Evolutionary conservation across 2,797 vertebrate genomes (phyloP).

Genomic region (Aeoliscus strigatus): DNA sequence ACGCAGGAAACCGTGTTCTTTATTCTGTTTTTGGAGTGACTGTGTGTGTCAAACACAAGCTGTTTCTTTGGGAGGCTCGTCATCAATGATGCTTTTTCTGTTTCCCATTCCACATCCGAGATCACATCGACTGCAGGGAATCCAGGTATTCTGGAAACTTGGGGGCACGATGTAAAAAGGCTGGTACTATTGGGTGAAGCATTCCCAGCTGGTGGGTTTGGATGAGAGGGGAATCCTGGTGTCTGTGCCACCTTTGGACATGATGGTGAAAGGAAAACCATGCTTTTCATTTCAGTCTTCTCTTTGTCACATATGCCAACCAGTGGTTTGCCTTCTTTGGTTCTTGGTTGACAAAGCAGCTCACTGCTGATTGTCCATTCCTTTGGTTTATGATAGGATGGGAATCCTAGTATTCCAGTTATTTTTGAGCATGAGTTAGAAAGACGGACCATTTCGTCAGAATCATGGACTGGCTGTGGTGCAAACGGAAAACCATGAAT

Average conservation of each 20-base stretch:
- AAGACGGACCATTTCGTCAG: conserved; percentile 45
- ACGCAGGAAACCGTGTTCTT: conserved; percentile 35
- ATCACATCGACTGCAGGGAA: conserved; percentile 30
- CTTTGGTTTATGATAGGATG: conserved; percentile 27
- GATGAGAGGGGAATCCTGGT: conserved; percentile 47
- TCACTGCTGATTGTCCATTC: conserved; percentile 39
- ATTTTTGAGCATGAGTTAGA: conserved; percentile 20
- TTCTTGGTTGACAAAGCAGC: conserved; percentile 23
- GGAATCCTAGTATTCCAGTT: conserved; percentile 48
- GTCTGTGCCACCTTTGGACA: conserved; percentile 39
- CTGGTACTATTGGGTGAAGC: conserved; percentile 25
- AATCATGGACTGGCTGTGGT: too few relatives aligned
- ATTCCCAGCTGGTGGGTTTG: conserved; percentile 16
- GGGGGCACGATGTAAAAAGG: conserved; percentile 28
- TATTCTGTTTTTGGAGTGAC: conserved; percentile 1
- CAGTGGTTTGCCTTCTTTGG: conserved; percentile 12
- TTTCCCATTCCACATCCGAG: conserved; percentile 26
- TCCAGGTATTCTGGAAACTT: conserved; percentile 51
- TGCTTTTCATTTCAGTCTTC: conserved; percentile 27
- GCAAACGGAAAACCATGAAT: conserved; percentile 51
- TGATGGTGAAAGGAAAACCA: conserved; percentile 42
- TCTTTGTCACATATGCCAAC: conserved; percentile 17
- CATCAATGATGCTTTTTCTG: conserved; percentile 13
- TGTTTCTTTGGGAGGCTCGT: conserved; percentile 15
- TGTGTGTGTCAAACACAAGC: conserved; percentile 15